Conservation (phyloP, 2,797 vertebrate species). For the Pseudopleuronectes americanus region DNA sequence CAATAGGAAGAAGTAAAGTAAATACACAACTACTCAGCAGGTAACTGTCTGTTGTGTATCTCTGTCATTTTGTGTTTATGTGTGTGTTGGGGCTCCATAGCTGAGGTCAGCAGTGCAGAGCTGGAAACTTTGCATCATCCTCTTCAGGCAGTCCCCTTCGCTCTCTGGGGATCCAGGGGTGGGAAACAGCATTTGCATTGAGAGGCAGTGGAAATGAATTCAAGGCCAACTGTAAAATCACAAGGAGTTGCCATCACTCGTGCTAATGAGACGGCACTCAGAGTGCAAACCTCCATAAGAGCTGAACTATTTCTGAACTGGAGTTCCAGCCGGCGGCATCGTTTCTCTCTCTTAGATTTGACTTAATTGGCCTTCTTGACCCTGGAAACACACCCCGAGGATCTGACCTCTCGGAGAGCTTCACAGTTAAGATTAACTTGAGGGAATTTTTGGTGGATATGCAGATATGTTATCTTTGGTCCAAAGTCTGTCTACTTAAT, state of each 20-base stretch:
- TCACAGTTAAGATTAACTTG: not conserved
- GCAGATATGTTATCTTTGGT: not conserved
- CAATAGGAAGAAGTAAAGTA: not conserved
- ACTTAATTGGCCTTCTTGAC: constrained; percentile 27
- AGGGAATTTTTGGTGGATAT: not conserved
- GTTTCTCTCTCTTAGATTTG: constrained; percentile 19
- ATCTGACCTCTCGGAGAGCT: not conserved
- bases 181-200: constrained; percentile 36
- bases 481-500: too few species aligned
- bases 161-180: constrained; percentile 13
- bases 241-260: constrained; percentile 48
- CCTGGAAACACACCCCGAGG: constrained; percentile 19
- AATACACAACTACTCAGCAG: not conserved
- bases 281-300: constrained; percentile 26
- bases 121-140: not conserved
- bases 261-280: constrained; percentile 47
- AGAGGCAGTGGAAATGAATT: constrained; percentile 31
- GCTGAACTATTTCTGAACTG: constrained; percentile 43
- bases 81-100: not conserved
- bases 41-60: not conserved
- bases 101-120: constrained; percentile 10
- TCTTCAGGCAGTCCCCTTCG: constrained; percentile 6
- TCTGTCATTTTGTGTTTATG: not conserved
- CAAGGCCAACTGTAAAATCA: constrained; percentile 46
- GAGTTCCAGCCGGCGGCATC: constrained; percentile 23